Evolutionary conservation across 2,888 invertebrate genomes (phyloP), one percentile per base, ranked within the genome.

Genomic region (Ormyrus thymus): DNA sequence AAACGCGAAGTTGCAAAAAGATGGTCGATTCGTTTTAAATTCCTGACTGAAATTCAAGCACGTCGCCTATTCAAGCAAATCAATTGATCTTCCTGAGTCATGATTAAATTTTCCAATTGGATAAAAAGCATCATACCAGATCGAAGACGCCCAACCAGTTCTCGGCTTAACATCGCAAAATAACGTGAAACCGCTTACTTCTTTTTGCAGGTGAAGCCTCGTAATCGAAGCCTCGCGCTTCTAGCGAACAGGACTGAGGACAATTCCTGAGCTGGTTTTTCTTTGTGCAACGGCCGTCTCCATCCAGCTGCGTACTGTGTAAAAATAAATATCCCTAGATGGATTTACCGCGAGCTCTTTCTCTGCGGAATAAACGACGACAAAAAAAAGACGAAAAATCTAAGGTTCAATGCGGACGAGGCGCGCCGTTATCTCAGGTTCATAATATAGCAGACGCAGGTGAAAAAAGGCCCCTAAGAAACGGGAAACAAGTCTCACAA

Each of bases 171-270:
- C 29, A 29, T 29, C 4, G 29, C 29, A 29, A 29, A 29, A 3
- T 29, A 29, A 29, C 29, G 29, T 29, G 29, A 29, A 29, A 29
- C 4, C 29, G 29, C 29, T 29, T 29, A 29, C 9, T 62, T 58
- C 6, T 55, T 58, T 7, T 72, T 58, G 0, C 71, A 83, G 83
- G 83, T 83, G 83, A 83, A 82, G 73, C 53, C 77, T 77, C 76
- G 79, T 66, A 55, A 43, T 76, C 29, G 78, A 82, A 79, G 76
- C 81, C 74, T 81, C 79, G 79, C 65, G 82, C 76, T 81, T 82
- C 76, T 75, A 73, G 76, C 82, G 76, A 79, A 56, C 78, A 72
- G 73, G 80, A 78, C 76, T 81, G 58, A 77, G 74, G 74, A 61
- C 65, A 55, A 74, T 48, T 53, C 62, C 29, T 65, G 65, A 74